phyloP scores from a whole-genome alignment of 1,140 invertebrate species.

The Ceratosolen solmsi region DNA sequence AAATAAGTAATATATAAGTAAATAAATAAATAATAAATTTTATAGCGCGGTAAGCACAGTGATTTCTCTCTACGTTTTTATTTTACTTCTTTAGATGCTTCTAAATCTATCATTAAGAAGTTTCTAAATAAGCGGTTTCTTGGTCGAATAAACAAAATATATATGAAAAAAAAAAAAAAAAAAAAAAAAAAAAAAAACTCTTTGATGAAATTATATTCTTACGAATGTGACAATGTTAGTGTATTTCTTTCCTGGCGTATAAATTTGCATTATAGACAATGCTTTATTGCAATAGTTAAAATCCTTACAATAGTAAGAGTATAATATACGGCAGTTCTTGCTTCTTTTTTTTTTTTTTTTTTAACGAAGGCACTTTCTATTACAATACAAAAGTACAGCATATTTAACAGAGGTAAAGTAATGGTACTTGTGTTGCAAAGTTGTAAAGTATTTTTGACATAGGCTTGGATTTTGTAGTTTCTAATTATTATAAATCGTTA shows the following conservation, averaged over 20 bases:
- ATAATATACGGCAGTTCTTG: neutral
- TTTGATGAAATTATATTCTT: neutral
- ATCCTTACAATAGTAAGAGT: neutral
- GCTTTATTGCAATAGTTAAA: neutral
- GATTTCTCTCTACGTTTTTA: no score
- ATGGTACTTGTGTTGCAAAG: neutral
- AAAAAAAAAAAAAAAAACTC: no score
- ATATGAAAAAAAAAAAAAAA: no score
- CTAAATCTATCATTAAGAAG: no score
- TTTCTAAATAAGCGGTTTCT: neutral
- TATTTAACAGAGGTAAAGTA: neutral
- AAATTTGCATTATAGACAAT: neutral
- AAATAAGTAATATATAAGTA: no score
- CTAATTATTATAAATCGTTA: neutral
- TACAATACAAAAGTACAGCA: neutral
- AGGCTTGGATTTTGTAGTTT: neutral
- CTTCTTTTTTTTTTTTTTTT: neutral
- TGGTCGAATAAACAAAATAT: neutral
- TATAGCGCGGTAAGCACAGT: no score
- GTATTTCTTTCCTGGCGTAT: neutral
- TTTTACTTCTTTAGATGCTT: no score
- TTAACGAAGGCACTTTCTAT: neutral
- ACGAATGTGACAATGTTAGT: neutral
- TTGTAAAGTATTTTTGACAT: neutral
- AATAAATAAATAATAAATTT: no score